Percentiles rank a stretch among this genome's conserved stretches.
phyloP scores from a whole-genome alignment of 2,797 vertebrate species.

The Oreortyx pictus region DNA sequence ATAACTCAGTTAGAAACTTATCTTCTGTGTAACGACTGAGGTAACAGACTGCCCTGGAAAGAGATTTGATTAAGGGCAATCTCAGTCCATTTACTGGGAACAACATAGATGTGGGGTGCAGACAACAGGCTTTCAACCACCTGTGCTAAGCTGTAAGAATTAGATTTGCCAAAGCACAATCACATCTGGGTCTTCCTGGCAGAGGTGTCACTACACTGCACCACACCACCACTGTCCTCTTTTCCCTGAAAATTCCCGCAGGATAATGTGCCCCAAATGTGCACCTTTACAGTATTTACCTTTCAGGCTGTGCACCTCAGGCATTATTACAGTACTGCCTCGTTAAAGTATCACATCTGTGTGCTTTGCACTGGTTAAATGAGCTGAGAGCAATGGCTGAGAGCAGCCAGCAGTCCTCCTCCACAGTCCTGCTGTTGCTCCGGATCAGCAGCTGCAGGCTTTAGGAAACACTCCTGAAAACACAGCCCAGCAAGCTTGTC shows the following conservation, averaged over 20 bases:
- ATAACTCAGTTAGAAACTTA: conserved; percentile 50
- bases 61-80: conserved; percentile 53
- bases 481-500: neutral
- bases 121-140: neutral
- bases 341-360: neutral
- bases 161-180: neutral
- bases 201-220: neutral
- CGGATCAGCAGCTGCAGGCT: neutral
- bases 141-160: neutral
- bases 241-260: neutral
- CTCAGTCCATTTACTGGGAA: conserved; percentile 11
- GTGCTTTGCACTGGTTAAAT: neutral
- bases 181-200: neutral
- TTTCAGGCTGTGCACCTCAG: neutral
- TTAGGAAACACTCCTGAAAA: neutral
- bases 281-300: neutral
- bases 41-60: neutral
- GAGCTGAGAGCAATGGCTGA: neutral
- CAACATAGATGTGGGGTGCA: neutral
- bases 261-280: neutral
- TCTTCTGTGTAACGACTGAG: conserved; percentile 16
- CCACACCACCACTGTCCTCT: no score
- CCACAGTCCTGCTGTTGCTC: neutral
- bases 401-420: neutral
- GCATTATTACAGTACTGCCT: neutral